Conservation (phyloP, 2,797 vertebrate genomes). For the Uromys caudimaculatus region DNA sequence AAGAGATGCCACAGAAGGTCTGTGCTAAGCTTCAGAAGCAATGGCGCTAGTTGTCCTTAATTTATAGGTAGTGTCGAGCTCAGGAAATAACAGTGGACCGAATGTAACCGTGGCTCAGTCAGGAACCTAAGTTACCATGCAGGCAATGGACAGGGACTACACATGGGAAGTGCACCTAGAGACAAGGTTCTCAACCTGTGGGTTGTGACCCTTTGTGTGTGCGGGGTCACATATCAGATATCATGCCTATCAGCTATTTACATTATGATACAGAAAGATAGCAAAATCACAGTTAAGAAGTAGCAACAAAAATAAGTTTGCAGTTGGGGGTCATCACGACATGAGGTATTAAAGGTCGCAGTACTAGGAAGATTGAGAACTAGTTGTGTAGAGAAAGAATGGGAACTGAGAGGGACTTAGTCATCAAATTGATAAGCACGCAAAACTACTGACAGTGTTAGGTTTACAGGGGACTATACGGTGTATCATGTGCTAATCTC, state of each 20-base stretch:
- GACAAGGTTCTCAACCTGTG: not conserved
- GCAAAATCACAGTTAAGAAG: not conserved
- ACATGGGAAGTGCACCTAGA: not conserved
- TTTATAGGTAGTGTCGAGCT: not conserved
- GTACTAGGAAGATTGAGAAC: not conserved
- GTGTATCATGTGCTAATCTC: not conserved
- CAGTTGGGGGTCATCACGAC: not conserved
- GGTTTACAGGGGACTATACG: not conserved
- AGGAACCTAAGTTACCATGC: constrained; percentile 4
- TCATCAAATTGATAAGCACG: not conserved
- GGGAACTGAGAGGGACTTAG: not conserved
- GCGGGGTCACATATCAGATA: not conserved
- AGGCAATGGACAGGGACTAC: not conserved
- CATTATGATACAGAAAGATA: not conserved
- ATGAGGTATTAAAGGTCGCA: not conserved
- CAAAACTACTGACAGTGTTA: not conserved
- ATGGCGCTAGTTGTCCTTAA: not conserved
- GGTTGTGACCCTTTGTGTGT: not conserved
- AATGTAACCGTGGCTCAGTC: not conserved
- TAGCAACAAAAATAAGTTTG: not conserved
- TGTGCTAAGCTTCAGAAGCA: not conserved
- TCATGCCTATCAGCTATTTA: not conserved
- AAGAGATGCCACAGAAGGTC: not conserved
- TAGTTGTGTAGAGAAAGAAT: not conserved
- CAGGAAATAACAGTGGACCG: not conserved